These are phyloP conservation scores for Zelostemma sp. DNA, from an alignment of 1,140 invertebrate species.

Conservation along the genomic window DNA sequence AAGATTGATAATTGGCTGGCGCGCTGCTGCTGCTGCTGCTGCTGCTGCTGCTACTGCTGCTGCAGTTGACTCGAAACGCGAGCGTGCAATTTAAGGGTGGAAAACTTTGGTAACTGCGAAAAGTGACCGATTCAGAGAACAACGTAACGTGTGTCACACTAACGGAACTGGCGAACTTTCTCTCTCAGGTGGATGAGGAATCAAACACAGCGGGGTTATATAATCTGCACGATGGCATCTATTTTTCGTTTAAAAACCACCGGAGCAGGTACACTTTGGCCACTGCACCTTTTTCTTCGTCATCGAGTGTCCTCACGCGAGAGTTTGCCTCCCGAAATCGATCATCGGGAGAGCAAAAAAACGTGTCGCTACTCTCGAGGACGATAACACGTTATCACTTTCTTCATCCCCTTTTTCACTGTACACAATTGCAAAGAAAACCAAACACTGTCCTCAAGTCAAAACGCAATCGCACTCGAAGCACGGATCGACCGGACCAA, in stretches of 20 bases:
- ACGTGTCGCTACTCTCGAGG: slow-evolving; percentile 52
- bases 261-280: slow-evolving; percentile 61
- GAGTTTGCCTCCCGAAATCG: slow-evolving; percentile 29
- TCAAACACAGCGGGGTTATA: slow-evolving; percentile 54
- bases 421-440: slow-evolving; percentile 61
- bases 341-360: slow-evolving; percentile 30
- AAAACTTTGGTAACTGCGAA: too few species aligned
- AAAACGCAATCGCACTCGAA: slow-evolving; percentile 33
- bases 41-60: too few species aligned
- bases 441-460: slow-evolving; percentile 58
- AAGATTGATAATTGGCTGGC: too few species aligned
- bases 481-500: too few species aligned
- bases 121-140: not conserved
- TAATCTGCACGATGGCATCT: slow-evolving; percentile 66
- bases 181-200: slow-evolving; percentile 59
- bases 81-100: too few species aligned
- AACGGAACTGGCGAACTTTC: slow-evolving; percentile 32
- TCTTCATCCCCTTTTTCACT: slow-evolving; percentile 57
- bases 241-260: slow-evolving; percentile 64
- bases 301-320: slow-evolving; percentile 49
- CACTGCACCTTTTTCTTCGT: slow-evolving; percentile 64
- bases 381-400: slow-evolving; percentile 67
- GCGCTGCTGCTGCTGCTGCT: too few species aligned
- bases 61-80: too few species aligned
- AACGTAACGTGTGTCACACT: slow-evolving; percentile 2